Evolutionary conservation across 2,113 vertebrate genomes (phyloP), one percentile per base, ranked within the genome.

Genomic region (Trogon surrucura): DNA sequence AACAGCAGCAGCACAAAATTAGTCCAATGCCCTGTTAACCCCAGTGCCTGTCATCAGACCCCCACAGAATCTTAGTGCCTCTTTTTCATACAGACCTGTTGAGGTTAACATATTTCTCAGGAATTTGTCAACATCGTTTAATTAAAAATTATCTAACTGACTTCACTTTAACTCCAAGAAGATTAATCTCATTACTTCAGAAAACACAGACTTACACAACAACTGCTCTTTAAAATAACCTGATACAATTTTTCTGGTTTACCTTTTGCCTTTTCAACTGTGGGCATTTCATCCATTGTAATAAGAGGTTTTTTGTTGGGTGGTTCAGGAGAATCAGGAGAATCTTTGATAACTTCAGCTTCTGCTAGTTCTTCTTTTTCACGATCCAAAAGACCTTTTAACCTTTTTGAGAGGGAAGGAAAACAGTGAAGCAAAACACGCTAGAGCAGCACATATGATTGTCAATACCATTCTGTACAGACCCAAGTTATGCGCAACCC

Each of bases 281-380:
- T 96, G 57, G 98, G 98, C 26, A 98, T 97, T 77, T 99, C 99
- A 69, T 99, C 99, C 72, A 98, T 91, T 53, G 97, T 96, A 71
- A 99, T 96, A 29, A 99, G 99, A 5, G 99, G 99, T 80, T 99
- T 99, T 97, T 99, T 99, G 96, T 99, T 99, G 78, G 98, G 98
- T 34, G 99, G 99, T 80, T 99, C 99, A 32, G 99, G 99, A 61
- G 99, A 99, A 96, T 99, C 99, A 1, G 99, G 99, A 3, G 99
- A 99, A 96, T 99, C 99, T 95, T 99, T 99, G 77, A 99, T 99
- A 92, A 99, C 98, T 92, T 99, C 99, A 1, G 99, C 96, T 97
- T 99, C 99, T 56, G 96, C 95, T 81, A 98, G 96, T 14, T 99
- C 99, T 57, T 99, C 99, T 92, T 99, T 99, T 78, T 99, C 99